Conservation (phyloP, 2,888 invertebrate species). For the Chironomus tentans region DNA sequence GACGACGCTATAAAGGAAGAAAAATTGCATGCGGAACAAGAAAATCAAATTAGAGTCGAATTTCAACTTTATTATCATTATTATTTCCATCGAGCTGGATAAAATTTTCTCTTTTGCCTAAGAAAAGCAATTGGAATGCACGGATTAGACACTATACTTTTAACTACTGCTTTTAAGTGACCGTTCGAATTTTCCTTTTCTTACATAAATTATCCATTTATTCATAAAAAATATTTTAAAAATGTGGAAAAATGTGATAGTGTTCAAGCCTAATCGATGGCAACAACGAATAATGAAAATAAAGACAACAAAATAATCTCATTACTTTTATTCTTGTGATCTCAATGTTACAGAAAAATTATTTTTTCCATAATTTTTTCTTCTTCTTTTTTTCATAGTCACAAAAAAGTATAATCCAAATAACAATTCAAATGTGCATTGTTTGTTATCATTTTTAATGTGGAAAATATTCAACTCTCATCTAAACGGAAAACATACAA, state of each 20-base stretch:
- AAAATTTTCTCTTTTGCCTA: neutral
- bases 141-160: no score
- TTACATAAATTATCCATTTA: no score
- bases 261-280: neutral
- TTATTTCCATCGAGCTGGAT: no score
- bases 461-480: neutral
- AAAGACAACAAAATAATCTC: constrained; percentile 21
- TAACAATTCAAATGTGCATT: neutral
- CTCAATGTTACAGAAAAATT: neutral
- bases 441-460: constrained; percentile 21
- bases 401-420: no score
- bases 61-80: no score
- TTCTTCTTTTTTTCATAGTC: no score
- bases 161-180: no score
- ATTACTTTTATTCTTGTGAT: constrained; percentile 21
- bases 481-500: no score
- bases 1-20: neutral
- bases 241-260: no score
- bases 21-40: neutral
- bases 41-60: neutral
- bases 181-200: no score
- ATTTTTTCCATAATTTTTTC: neutral
- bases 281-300: neutral
- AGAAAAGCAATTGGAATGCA: no score
- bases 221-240: no score